Base-by-base conservation (phyloP, 2,113 vertebrate genomes). In the Tachuris rubrigastra region DNA sequence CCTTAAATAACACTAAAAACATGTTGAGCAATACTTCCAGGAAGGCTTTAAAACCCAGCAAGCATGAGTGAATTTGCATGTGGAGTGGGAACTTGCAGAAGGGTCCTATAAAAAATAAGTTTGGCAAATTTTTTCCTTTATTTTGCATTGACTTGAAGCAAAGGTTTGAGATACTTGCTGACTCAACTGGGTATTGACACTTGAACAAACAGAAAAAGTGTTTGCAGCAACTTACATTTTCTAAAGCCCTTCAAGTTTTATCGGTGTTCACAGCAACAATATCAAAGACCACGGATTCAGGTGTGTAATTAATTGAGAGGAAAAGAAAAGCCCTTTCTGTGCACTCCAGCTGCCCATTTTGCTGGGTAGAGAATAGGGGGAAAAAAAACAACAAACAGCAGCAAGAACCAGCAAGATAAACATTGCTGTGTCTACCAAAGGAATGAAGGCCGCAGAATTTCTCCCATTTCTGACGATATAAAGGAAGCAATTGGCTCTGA, bases 181-280 rank as follows among this genome's bases (percentile, higher is more conserved):
- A 37, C 30, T 86, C 0, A 0, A 50, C n/a, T 56, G n/a, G 28
- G 37, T 66, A 76, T 76, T 85, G 87, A 80, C 75, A 80, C 33
- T 47, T 11, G 10, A 94, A 55, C 52, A 86, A 53, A 35, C 35
- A 84, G 75, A 77, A 94, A 69, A 86, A 69, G 24, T 37, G 50
- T 28, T 25, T 77, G 85, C 59, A 73, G 68, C 39, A 88, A 90
- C 72, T 83, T 90, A 31, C 50, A 23, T 8, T 42, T 75, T 94
- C 44, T 65, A 86, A 91, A 90, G 90, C 79, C 93, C 68, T 79
- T 90, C 75, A 74, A n/a, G 72, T 92, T 94, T 95, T 94, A 95
- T 86, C 95, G 81, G 67, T 77, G 63, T 30, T 90, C 79, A 59
- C 78, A 92, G 92, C 79, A 91, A 73, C 71, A 62, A 49, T 87